Evolutionary conservation across 2,113 vertebrate species (phyloP).

Genomic region (Alethe castanea): DNA sequence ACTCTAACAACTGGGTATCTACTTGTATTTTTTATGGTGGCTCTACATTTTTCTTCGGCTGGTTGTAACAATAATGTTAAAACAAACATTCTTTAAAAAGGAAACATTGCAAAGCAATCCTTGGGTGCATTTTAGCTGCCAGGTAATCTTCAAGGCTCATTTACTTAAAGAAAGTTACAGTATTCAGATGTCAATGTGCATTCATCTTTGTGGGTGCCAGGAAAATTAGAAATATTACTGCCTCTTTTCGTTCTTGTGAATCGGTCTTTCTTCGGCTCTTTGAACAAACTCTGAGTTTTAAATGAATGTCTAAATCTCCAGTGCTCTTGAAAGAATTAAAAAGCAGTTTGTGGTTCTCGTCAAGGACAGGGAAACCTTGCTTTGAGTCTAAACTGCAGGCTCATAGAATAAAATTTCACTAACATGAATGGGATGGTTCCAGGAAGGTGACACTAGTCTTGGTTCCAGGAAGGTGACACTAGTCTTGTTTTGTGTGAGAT

Average conservation of each 20-base stretch:
- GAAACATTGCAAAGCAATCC: conserved; percentile 22
- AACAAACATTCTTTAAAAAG: conserved; percentile 43
- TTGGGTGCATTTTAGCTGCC: conserved; percentile 36
- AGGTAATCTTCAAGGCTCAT: conserved; percentile 54
- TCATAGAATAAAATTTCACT: neutral
- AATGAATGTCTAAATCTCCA: neutral
- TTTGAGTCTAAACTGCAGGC: neutral
- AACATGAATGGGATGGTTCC: neutral
- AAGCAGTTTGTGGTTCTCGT: neutral
- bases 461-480: neutral
- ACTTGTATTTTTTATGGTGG: conserved; percentile 13
- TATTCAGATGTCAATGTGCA: neutral
- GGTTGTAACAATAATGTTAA: conserved; percentile 24
- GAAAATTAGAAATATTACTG: conserved; percentile 3
- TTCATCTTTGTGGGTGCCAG: conserved; percentile 5
- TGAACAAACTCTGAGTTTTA: neutral
- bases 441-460: neutral
- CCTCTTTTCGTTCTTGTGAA: neutral
- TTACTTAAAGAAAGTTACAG: conserved; percentile 44
- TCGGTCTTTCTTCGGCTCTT: neutral
- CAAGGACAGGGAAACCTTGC: neutral
- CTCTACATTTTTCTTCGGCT: conserved; percentile 29
- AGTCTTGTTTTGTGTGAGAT: neutral
- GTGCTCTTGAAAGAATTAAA: neutral
- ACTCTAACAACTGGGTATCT: conserved; percentile 46